Evolutionary conservation across 2,888 invertebrate genomes (phyloP), one percentile per base, ranked within the genome.

Genomic region (Drosophila robusta): DNA sequence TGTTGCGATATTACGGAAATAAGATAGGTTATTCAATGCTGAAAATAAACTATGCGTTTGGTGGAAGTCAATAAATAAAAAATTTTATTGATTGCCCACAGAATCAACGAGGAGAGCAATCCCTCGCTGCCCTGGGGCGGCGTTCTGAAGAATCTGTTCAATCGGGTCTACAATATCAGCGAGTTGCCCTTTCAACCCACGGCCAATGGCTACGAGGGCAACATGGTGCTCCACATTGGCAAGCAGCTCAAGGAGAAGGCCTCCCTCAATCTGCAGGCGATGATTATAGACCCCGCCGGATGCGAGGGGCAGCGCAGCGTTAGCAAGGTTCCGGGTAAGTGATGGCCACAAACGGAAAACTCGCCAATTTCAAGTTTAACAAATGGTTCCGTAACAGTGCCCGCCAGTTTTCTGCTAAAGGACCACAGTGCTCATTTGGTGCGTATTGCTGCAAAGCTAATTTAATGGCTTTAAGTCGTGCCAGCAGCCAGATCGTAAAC

Each of bases 51-150:
- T n/a, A n/a, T n/a, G n/a, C n/a, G n/a, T n/a, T n/a, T n/a, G n/a
- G n/a, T n/a, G n/a, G n/a, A n/a, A n/a, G n/a, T n/a, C n/a, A n/a
- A n/a, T n/a, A n/a, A n/a, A n/a, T n/a, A n/a, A n/a, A n/a, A n/a
- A n/a, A n/a, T n/a, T n/a, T n/a, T n/a, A n/a, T n/a, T n/a, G n/a
- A n/a, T n/a, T 18, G 18, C 18, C 18, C 22, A 22, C 22, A 22
- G 91, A 67, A 83, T 91, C 39, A 87, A 81, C 18, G 88, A 90
- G 65, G 90, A 90, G 60, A 83, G 77, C 7, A 91, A 90, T 70
- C 91, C 91, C 0, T 88, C 86, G 0, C 68, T 91, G 8, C 73
- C 89, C 3, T 92, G 91, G 91, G 91, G 92, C 9, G 92, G 91
- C 0, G 78, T 81, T n/a, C 57, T 87, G 0, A 82, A 72, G 54